Percentiles rank a stretch among this genome's conserved stretches.
Conservation (phyloP, 2,113 vertebrate genomes). For the Uropsilus gracilis region DNA sequence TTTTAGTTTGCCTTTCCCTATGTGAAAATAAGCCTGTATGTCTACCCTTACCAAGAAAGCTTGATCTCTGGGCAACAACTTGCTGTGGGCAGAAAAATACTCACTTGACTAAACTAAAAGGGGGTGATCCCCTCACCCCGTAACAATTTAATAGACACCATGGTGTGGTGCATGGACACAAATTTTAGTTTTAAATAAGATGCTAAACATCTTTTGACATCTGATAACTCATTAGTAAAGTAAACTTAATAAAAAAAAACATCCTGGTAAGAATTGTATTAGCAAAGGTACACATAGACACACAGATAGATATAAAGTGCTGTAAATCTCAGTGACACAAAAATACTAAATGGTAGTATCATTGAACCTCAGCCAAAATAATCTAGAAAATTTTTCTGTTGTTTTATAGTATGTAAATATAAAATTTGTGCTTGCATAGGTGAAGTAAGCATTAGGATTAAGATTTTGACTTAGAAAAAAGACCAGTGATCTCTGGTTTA, state of each 20-base stretch:
- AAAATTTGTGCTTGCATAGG: neutral
- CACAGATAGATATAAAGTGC: neutral
- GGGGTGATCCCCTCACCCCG: no score
- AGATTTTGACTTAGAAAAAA: neutral
- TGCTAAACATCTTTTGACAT: neutral
- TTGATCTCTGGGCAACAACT: no score
- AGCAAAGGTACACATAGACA: neutral
- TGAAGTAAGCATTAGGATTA: neutral
- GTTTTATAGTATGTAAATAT: neutral
- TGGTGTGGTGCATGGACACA: neutral
- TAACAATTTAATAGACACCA: no score
- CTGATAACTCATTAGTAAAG: conserved; percentile 7
- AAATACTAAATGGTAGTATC: neutral
- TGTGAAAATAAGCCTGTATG: no score
- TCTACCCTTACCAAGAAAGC: no score
- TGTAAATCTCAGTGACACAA: neutral
- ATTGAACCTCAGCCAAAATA: neutral
- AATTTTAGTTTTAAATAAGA: neutral
- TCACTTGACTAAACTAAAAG: no score
- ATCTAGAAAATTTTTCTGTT: neutral
- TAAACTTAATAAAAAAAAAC: neutral
- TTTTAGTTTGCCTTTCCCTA: no score
- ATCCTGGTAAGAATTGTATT: neutral
- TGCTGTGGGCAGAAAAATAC: no score
- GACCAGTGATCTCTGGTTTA: neutral